Conservation (phyloP, 2,113 vertebrate species). For the Nicator chloris region DNA sequence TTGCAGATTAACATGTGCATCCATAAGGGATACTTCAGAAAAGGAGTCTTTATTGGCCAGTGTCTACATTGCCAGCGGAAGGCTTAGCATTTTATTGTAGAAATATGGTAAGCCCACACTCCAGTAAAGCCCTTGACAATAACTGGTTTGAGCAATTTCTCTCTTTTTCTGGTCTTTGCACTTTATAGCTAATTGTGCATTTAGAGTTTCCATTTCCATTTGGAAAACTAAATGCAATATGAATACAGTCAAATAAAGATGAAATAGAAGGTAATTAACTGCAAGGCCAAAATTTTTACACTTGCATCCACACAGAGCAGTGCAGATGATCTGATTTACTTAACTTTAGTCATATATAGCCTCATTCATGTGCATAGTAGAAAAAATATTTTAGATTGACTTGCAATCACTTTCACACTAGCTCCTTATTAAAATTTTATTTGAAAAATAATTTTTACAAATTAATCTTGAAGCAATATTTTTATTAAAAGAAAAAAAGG, state of each 20-base stretch:
- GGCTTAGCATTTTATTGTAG: not conserved
- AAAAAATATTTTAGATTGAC: not conserved
- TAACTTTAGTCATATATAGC: not conserved
- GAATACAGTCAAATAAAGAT: not conserved
- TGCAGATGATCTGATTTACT: not conserved
- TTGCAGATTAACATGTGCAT: rapidly evolving
- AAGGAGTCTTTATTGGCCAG: not conserved
- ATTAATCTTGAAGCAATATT: not conserved
- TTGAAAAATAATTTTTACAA: not conserved
- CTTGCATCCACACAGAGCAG: not conserved
- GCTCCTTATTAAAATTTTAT: not conserved
- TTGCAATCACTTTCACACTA: not conserved
- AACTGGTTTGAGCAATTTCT: not conserved
- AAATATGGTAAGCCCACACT: rapidly evolving
- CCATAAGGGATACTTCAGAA: not conserved
- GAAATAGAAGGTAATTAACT: not conserved
- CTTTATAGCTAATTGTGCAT: not conserved
- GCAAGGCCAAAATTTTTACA: not conserved
- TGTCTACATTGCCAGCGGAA: not conserved
- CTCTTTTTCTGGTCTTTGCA: not conserved
- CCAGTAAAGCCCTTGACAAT: not conserved
- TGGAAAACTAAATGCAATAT: not conserved
- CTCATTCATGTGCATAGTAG: not conserved
- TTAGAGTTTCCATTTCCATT: not conserved
- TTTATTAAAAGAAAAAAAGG: not conserved